Evolutionary conservation across 2,113 vertebrate species (phyloP), one percentile per base, ranked within the genome.

Genomic region (Cavia porcellus): DNA sequence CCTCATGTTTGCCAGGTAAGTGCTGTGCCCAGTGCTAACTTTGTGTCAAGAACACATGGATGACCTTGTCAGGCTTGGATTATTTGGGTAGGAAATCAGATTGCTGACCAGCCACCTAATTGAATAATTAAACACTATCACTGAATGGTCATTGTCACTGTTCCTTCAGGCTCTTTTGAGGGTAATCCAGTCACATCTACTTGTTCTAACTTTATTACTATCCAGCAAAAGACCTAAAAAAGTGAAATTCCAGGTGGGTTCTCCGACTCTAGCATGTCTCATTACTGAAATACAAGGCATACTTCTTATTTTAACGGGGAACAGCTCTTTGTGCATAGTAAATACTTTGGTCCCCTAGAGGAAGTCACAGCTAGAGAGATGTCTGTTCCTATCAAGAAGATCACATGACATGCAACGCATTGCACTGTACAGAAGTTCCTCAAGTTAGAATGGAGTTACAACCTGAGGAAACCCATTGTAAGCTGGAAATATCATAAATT

Each of bases 101-200:
- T 88, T 98, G 96, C 94, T 96, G 81, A 86, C 89, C 79, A 68
- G 17, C 94, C 90, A 96, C 75, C 74, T 92, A 79, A 83, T 95
- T 97, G 93, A 77, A 45, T 98, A 97, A 97, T 96, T 96, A 97
- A 97, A 96, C 95, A 94, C 81, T 97, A 97, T 96, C 86, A 96
- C 42, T 62, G 70, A 96, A 57, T 94, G 77, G 94, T 96, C 82
- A 92, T 82, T 2, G 87, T 86, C 55, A 92, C 90, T 79, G 20
- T 96, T 92, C 82, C 90, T 95, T 88, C 10, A 59, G 88, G 94
- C 52, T 28, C 38, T 92, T 50, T 25, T 95, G 38, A 95, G 92
- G 92, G 70, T 95, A 95, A 74, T 90, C 81, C 95, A 90, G 82
- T 83, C 47, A 30, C 83, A 96, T 25, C 35, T 19, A 38, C 81